A percentile compares a stretch with the other conserved stretches of the same genome.
phyloP scores from a whole-genome alignment of 2,113 vertebrate genomes.

The Tachycineta bicolor region DNA sequence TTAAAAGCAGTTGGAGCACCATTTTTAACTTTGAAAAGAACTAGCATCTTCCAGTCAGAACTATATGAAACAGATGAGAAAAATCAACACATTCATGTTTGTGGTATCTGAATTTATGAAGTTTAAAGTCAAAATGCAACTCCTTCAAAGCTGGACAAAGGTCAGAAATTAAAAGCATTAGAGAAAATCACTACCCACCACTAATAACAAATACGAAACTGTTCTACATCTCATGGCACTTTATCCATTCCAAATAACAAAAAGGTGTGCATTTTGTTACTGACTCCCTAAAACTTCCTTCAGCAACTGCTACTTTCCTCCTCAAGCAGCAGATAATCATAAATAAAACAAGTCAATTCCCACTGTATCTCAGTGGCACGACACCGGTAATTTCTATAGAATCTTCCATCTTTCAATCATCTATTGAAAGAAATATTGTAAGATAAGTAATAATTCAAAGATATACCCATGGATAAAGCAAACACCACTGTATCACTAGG shows the following conservation, averaged over 20 bases:
- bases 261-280: not conserved
- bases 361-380: not conserved
- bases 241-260: not conserved
- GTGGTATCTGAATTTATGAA: not conserved
- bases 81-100: not conserved
- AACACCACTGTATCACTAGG: not conserved
- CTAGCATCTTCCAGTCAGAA: not conserved
- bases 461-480: not conserved
- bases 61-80: not conserved
- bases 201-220: not conserved
- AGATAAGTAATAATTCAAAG: not conserved
- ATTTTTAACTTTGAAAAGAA: not conserved
- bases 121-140: not conserved
- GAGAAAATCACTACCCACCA: not conserved
- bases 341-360: not conserved
- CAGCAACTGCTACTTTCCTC: not conserved
- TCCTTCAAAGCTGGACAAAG: not conserved
- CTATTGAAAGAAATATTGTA: not conserved
- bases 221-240: not conserved
- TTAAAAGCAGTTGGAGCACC: not conserved
- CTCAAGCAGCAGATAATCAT: not conserved
- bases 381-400: not conserved
- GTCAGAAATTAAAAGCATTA: not conserved
- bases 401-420: not conserved
- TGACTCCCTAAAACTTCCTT: not conserved